A percentile compares a stretch with the other conserved stretches of the same genome.
Conservation (phyloP, 2,888 invertebrate genomes). For the Caenorhabditis sp. region DNA sequence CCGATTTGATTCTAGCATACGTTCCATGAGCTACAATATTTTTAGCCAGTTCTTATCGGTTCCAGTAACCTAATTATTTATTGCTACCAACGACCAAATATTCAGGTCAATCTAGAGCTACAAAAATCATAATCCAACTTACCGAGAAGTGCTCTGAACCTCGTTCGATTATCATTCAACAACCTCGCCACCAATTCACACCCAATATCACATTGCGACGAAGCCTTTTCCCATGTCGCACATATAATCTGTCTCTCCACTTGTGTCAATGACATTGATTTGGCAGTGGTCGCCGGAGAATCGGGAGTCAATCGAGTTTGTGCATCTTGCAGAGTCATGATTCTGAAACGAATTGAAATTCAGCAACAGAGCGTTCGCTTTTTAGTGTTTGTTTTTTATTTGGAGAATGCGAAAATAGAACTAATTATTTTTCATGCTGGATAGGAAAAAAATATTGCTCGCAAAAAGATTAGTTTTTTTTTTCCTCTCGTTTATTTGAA, state of each 20-base stretch:
- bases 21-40: too few relatives aligned
- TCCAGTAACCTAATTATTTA: too few relatives aligned
- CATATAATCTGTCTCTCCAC: slow-evolving; percentile 33
- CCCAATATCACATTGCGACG: slow-evolving; percentile 39
- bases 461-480: too few relatives aligned
- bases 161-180: slow-evolving; percentile 46
- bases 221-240: slow-evolving; percentile 41
- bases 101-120: too few relatives aligned
- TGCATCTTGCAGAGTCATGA: not conserved
- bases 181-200: slow-evolving; percentile 43
- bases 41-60: too few relatives aligned
- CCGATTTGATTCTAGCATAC: too few relatives aligned
- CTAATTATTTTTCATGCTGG: not conserved
- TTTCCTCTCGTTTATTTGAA: too few relatives aligned
- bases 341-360: not conserved
- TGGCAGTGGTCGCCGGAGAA: slow-evolving; percentile 11
- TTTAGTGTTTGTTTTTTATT: slow-evolving; percentile 3
- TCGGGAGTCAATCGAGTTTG: slow-evolving; percentile 11
- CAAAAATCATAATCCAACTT: too few relatives aligned
- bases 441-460: too few relatives aligned
- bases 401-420: not conserved
- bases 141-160: slow-evolving; percentile 43
- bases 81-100: too few relatives aligned
- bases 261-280: slow-evolving; percentile 18
- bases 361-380: not conserved